Evolutionary conservation across 2,888 invertebrate species (phyloP).

Genomic region (Cataglyphis livida): DNA sequence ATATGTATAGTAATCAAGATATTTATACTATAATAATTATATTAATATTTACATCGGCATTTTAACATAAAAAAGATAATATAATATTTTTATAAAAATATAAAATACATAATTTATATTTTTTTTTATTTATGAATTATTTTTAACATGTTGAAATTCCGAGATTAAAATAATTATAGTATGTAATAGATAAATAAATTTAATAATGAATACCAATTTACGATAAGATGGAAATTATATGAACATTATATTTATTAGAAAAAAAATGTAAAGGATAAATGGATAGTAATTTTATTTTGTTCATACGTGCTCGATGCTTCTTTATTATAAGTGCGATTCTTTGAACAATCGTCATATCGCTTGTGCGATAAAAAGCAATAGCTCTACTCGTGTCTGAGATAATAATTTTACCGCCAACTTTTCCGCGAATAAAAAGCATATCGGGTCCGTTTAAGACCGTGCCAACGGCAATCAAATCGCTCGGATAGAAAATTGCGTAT

Average conservation of each 20-base stretch:
- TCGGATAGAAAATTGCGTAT: background rate
- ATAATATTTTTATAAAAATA: background rate
- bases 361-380: constrained; percentile 30
- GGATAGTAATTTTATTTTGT: background rate
- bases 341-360: constrained; percentile 37
- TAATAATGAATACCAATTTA: background rate
- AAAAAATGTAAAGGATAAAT: background rate
- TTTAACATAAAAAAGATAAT: background rate
- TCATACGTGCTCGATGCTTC: constrained; percentile 23
- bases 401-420: constrained; percentile 33
- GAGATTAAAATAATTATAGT: background rate
- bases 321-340: constrained; percentile 36
- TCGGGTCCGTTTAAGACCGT: background rate
- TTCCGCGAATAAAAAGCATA: constrained; percentile 8
- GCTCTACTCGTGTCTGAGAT: constrained; percentile 28
- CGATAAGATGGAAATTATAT: background rate
- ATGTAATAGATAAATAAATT: background rate
- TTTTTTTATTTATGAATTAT: background rate
- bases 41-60: background rate
- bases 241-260: background rate
- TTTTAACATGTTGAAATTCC: background rate
- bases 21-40: background rate
- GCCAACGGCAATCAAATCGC: constrained; percentile 6
- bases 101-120: background rate
- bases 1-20: background rate